Conservation (phyloP, 2,113 vertebrate species). For the Phyllopteryx taeniolatus region DNA sequence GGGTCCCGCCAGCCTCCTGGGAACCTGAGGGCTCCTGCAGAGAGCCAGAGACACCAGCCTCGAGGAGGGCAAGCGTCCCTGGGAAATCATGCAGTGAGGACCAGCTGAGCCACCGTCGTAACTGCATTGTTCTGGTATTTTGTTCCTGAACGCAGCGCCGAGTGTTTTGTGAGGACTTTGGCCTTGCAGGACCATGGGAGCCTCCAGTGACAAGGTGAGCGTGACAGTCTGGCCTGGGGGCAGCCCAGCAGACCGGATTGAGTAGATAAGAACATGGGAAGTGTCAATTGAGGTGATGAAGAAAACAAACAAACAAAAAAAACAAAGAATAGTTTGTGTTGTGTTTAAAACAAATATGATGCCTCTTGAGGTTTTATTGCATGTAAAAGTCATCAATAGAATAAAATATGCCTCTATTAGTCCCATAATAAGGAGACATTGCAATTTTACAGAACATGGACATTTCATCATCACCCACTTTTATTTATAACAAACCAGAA, state of each 20-base stretch:
- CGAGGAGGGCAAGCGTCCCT: slow-evolving; percentile 1
- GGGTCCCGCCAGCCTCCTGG: slow-evolving; percentile 38
- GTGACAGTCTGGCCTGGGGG: not conserved
- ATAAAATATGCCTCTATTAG: too few species aligned
- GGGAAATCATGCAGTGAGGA: slow-evolving; percentile 54
- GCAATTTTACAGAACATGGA: too few species aligned
- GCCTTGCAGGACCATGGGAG: slow-evolving; percentile 44
- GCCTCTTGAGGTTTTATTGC: not conserved
- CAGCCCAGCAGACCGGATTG: not conserved
- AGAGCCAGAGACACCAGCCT: slow-evolving; percentile 6
- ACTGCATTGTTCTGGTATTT: slow-evolving; percentile 18
- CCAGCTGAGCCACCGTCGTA: slow-evolving; percentile 6
- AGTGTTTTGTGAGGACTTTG: slow-evolving; percentile 13
- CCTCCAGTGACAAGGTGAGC: slow-evolving; percentile 58
- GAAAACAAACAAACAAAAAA: not conserved
- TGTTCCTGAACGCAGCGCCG: slow-evolving; percentile 6
- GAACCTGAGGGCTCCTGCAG: slow-evolving; percentile 52
- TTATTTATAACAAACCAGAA: too few species aligned
- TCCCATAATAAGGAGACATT: too few species aligned
- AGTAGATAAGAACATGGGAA: not conserved
- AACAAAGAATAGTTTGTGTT: not conserved
- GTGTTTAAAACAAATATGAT: not conserved
- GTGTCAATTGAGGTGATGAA: not conserved
- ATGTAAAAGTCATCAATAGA: too few species aligned
- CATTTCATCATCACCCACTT: too few species aligned